These are phyloP conservation scores for Bombylius major DNA, from an alignment of 2,888 invertebrate genomes.

Conservation along the genomic window DNA sequence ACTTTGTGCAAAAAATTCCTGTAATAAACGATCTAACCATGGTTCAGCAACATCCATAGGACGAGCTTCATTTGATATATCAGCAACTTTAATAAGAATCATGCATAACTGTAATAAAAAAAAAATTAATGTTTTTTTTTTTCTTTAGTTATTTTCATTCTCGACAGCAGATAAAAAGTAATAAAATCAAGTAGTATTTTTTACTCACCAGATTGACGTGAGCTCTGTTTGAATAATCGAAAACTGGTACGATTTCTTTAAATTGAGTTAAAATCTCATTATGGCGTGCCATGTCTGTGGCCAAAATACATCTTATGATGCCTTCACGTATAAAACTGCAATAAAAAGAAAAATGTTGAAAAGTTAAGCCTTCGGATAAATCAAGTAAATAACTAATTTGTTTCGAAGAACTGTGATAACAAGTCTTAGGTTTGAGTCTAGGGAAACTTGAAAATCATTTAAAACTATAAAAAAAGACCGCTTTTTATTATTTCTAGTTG, in stretches of 20 bases:
- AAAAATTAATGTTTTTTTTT: not conserved
- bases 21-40: conserved; percentile 58
- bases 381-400: no score
- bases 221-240: conserved; percentile 53
- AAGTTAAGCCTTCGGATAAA: no score
- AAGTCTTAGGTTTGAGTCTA: no score
- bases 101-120: conserved; percentile 48
- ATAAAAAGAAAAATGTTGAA: not conserved
- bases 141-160: not conserved
- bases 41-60: conserved; percentile 75
- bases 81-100: conserved; percentile 73
- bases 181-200: not conserved
- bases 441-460: no score
- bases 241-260: conserved; percentile 49
- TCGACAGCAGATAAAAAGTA: not conserved
- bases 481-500: no score
- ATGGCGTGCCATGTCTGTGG: conserved; percentile 68
- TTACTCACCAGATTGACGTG: conserved; percentile 55
- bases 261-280: conserved; percentile 65
- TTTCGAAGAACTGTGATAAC: no score
- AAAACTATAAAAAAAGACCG: no score
- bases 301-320: conserved; percentile 63
- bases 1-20: conserved; percentile 65
- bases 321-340: conserved; percentile 56
- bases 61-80: conserved; percentile 71